phyloP scores from a whole-genome alignment of 2,113 vertebrate species.

The Corapipo altera region DNA sequence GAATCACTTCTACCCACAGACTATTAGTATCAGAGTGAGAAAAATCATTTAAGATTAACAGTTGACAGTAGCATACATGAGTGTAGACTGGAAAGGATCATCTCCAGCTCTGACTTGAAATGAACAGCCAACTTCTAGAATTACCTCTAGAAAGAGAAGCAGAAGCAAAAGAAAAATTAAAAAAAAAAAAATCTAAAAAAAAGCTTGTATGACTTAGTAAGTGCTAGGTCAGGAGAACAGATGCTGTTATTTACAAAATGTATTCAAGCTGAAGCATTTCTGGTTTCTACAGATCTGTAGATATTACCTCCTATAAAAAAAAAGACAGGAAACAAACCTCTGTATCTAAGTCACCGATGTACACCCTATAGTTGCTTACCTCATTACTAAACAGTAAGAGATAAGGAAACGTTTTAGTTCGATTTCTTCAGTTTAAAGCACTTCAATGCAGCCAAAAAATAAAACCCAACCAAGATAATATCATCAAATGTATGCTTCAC shows the following conservation, averaged over 20 bases:
- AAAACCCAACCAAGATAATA: not conserved
- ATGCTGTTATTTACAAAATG: constrained; percentile 6
- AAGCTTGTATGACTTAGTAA: not conserved
- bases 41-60: not conserved
- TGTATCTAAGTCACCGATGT: not conserved
- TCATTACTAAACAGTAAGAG: not conserved
- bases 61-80: not conserved
- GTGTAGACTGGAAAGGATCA: not conserved
- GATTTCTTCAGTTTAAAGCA: not conserved
- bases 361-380: not conserved
- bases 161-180: not conserved
- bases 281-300: not conserved
- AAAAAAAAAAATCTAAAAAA: not conserved
- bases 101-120: not conserved
- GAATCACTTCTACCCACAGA: not conserved
- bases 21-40: not conserved
- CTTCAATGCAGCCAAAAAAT: not conserved
- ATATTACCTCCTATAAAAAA: not conserved
- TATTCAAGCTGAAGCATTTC: not conserved
- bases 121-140: not conserved
- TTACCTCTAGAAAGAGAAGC: not conserved
- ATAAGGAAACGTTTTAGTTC: not conserved
- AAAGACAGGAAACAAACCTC: not conserved
- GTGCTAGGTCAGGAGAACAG: not conserved
- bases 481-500: not conserved